A percentile compares a stretch with the other conserved stretches of the same genome.
Conservation (phyloP, 1,140 invertebrate species). For the Cardiocondyla obscurior region DNA sequence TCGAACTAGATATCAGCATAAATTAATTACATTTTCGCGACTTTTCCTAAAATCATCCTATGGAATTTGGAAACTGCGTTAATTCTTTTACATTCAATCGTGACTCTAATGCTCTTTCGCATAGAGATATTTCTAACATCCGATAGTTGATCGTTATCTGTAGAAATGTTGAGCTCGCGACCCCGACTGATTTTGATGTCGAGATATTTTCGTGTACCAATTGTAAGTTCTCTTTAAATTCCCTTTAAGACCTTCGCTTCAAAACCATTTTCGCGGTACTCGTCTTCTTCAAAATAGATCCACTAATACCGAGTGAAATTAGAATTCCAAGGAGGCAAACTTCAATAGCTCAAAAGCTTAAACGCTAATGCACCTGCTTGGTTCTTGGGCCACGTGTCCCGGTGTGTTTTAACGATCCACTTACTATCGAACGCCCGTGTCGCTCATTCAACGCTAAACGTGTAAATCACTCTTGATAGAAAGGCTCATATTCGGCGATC, state of each 20-base stretch:
- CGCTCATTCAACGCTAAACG: not conserved
- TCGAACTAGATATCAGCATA: not conserved
- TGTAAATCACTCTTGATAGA: not conserved
- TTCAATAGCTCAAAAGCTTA: not conserved
- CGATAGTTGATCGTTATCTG: not conserved
- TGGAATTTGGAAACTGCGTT: not conserved
- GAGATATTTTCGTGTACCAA: not conserved
- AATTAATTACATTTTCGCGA: not conserved
- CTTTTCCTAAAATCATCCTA: not conserved
- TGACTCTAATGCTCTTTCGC: not conserved
- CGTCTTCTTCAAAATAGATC: not conserved
- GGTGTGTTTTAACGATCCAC: not conserved
- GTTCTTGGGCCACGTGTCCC: not conserved
- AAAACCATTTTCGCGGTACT: not conserved
- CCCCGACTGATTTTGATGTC: not conserved
- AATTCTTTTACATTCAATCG: not conserved
- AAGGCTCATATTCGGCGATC: conserved; percentile 10
- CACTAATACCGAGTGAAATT: conserved; percentile 18
- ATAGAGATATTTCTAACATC: not conserved
- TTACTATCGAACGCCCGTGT: not conserved
- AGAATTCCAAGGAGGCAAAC: not conserved
- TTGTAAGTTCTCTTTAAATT: not conserved
- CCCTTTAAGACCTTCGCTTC: not conserved
- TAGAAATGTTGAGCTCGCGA: not conserved
- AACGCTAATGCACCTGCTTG: not conserved